phyloP scores from a whole-genome alignment of 37 sponge, comb jelly and placozoan species.

The Chondrosia reniformis region DNA sequence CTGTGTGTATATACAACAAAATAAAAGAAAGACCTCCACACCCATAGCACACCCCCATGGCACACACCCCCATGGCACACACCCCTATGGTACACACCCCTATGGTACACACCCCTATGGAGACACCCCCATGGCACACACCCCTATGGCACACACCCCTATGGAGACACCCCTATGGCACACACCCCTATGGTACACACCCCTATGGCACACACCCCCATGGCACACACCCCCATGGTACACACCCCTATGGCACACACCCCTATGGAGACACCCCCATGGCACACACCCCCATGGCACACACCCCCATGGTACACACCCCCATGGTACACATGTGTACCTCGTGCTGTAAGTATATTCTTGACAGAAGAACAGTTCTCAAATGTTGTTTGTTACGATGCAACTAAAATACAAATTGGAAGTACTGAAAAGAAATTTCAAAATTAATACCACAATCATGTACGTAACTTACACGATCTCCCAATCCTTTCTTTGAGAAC shows the following conservation, averaged over 20 bases:
- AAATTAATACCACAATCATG: neutral
- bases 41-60: neutral
- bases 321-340: conserved; percentile 11
- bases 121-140: neutral
- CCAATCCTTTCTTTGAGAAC: conserved; percentile 12
- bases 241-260: neutral
- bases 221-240: neutral
- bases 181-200: neutral
- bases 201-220: conserved; percentile 12
- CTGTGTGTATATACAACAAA: neutral
- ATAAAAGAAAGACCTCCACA: neutral
- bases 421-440: neutral
- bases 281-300: neutral
- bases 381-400: conserved; percentile 30
- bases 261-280: neutral
- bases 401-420: conserved; percentile 32
- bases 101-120: neutral
- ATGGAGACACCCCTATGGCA: neutral
- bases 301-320: conserved; percentile 1
- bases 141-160: neutral
- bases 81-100: neutral
- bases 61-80: conserved; percentile 13
- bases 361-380: conserved; percentile 27
- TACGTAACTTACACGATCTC: conserved; percentile 17
- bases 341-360: conserved; percentile 61